Conservation (phyloP, 2,888 invertebrate species). For the Magallana nippona region DNA sequence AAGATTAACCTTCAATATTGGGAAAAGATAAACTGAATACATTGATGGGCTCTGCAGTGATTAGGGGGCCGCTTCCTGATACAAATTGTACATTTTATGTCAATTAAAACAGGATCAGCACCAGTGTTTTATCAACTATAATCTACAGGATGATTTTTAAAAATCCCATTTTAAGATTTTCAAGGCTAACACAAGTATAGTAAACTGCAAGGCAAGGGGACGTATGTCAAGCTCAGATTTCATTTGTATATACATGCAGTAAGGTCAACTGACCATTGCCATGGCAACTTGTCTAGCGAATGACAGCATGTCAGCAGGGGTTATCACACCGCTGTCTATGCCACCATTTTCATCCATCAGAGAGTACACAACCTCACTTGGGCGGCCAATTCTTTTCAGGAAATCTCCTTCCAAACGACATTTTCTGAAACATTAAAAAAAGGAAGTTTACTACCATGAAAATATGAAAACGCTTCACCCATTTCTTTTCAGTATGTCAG, state of each 20-base stretch:
- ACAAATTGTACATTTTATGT: background rate
- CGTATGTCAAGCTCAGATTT: no score
- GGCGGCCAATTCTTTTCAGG: slow-evolving; percentile 60
- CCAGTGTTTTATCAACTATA: no score
- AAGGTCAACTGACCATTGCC: slow-evolving; percentile 87
- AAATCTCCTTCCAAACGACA: slow-evolving; percentile 76
- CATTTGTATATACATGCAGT: no score
- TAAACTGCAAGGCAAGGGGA: no score
- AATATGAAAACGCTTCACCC: background rate
- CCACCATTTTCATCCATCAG: slow-evolving; percentile 74
- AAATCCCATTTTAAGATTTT: no score
- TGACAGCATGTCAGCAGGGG: slow-evolving; percentile 87
- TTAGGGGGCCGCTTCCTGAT: background rate
- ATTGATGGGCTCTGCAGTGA: background rate
- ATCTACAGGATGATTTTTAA: no score
- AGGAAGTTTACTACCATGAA: background rate
- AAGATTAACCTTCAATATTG: background rate
- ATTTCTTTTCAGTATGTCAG: background rate
- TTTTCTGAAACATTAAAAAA: slow-evolving; percentile 64
- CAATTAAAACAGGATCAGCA: background rate
- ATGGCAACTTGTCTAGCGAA: slow-evolving; percentile 91
- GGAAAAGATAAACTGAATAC: background rate
- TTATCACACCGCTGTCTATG: slow-evolving; percentile 77
- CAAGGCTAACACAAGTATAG: no score
- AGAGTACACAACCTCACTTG: slow-evolving; percentile 71